A percentile compares a stretch with the other conserved stretches of the same genome.
Evolutionary conservation across 2,113 vertebrate species (phyloP).

Genomic region (Onychorhynchus coronatus): DNA sequence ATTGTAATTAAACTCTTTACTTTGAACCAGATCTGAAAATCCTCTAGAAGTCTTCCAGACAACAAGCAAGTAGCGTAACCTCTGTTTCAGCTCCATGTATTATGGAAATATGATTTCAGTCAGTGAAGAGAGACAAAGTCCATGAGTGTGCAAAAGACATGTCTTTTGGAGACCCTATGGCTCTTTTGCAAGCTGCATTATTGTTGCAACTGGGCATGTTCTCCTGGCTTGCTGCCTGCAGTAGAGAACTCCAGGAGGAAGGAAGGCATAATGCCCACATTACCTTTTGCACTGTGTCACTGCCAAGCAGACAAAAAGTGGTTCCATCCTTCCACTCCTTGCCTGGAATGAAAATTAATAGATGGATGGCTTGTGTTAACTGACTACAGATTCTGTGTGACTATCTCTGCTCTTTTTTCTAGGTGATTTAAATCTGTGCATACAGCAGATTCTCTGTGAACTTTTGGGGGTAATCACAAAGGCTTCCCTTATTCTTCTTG

Average conservation of each 20-base stretch:
- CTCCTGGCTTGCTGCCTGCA: background rate
- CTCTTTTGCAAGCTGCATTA: background rate
- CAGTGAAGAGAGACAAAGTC: background rate
- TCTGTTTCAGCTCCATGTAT: background rate
- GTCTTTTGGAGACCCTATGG: background rate
- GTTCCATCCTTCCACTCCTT: background rate
- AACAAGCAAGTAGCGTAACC: background rate
- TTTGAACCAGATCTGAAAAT: background rate
- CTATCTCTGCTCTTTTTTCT: background rate
- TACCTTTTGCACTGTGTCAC: background rate
- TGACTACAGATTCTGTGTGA: background rate
- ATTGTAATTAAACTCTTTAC: background rate
- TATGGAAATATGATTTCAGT: background rate
- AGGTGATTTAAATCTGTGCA: background rate
- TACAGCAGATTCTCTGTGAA: background rate
- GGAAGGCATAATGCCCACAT: rapidly evolving
- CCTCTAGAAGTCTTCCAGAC: background rate
- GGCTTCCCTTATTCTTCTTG: background rate
- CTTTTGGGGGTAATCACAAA: background rate
- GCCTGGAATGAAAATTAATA: background rate
- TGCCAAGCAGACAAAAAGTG: background rate
- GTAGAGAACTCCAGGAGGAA: background rate
- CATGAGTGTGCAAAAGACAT: background rate
- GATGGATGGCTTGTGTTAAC: background rate
- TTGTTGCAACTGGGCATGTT: background rate